Evolutionary conservation across 2,113 vertebrate genomes (phyloP).

Genomic region (Echinops telfairi): DNA sequence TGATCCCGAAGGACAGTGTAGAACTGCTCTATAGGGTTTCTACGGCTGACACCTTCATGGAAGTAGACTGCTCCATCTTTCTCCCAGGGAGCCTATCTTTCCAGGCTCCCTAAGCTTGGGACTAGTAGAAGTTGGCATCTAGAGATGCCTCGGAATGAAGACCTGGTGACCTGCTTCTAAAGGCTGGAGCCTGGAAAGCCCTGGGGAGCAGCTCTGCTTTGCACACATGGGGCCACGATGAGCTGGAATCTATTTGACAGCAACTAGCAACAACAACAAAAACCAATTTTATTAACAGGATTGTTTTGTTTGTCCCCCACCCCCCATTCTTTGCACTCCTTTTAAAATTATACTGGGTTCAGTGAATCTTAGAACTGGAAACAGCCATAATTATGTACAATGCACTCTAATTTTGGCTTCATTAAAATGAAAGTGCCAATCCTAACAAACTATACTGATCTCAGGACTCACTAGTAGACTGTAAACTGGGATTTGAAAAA

Average conservation of each 20-base stretch:
- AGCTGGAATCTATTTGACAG: neutral
- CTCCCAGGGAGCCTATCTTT: neutral
- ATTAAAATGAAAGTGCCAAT: neutral
- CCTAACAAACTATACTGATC: neutral
- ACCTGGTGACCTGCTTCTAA: neutral
- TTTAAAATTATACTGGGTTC: conserved; percentile 20
- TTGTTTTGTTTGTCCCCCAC: neutral
- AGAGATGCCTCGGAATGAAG: neutral
- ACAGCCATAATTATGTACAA: neutral
- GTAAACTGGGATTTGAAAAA: neutral
- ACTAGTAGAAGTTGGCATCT: neutral
- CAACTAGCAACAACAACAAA: neutral
- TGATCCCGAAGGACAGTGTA: neutral
- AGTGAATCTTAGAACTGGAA: neutral
- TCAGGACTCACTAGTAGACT: neutral
- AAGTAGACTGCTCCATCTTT: neutral
- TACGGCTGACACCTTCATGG: neutral
- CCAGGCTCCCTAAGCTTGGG: neutral
- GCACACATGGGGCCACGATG: neutral
- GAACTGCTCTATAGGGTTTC: neutral
- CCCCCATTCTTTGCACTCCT: neutral
- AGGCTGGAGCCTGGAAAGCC: neutral
- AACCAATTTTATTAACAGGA: neutral
- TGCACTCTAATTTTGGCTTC: neutral
- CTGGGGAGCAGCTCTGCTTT: neutral